Base-by-base conservation (phyloP, 2,888 invertebrate species). In the Dysmachus trigonus region DNA sequence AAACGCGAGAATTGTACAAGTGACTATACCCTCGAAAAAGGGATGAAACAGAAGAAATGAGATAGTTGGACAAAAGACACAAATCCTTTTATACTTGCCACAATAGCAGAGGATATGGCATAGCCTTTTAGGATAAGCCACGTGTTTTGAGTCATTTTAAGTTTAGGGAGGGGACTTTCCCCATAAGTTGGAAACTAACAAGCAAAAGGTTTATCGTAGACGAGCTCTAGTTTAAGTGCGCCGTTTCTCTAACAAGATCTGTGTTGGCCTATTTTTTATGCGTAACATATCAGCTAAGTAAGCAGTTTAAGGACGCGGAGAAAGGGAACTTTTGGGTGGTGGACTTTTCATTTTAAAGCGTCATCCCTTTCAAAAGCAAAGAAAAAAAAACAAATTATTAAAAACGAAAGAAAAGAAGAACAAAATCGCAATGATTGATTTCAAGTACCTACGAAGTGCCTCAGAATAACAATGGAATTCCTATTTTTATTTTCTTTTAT, bases 381-480 rank as follows among this genome's bases (percentile, higher is more conserved):
- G 33, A 3, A 73, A 73, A 33, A 47, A 77, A 41, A n/a, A 31
- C 27, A 38, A 7, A 41, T 27, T 51, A 62, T 15, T 1, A 41
- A 15, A 41, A 38, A 5, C 10, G 35, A 38, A 38, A 38, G 35
- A 38, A 7, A 38, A 41, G 15, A 62, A 62, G 10, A 7, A 62
- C 0, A 22, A 27, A 10, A 62, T 62, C 62, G 18, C 10, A 18
- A 81, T n/a, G 38, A 38, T 83, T 38, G n/a, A 31, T 83, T 72
- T 71, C 30, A 31, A 72, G 72, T 83, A 83, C 83, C 72, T 83
- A 35, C 18, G 38, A 83, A 83, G 83, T 83, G 83, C 83, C 83
- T 83, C 71, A 72, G 22, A 83, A 18, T 53, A 81, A 33, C 79
- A 79, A 72, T 18, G 6, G 71, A 30, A 83, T 83, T 83, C 72